Percentiles rank a stretch among this genome's conserved stretches.
Evolutionary conservation across 2,113 vertebrate species (phyloP).

Genomic region (Anolis carolinensis): DNA sequence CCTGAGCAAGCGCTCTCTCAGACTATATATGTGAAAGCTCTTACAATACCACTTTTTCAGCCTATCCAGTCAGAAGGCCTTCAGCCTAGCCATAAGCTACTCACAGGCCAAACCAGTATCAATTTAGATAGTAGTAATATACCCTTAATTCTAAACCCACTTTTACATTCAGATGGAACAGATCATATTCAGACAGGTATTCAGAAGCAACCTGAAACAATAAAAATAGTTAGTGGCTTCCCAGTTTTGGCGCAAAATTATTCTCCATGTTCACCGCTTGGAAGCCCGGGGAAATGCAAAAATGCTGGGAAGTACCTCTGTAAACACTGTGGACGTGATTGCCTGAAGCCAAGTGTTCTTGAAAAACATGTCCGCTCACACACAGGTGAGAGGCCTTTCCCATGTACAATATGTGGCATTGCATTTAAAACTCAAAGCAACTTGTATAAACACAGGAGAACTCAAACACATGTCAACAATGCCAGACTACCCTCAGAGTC

Average conservation of each 20-base stretch:
- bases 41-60: constrained; percentile 79
- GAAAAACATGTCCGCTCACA: constrained; percentile 97
- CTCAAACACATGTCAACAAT: constrained; percentile 89
- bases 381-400: constrained; percentile 94
- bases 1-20: constrained; percentile 73
- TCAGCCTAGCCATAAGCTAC: constrained; percentile 55
- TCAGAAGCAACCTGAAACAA: constrained; percentile 79
- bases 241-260: constrained; percentile 71
- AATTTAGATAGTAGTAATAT: constrained; percentile 51
- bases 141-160: constrained; percentile 73
- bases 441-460: constrained; percentile 93
- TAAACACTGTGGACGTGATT: constrained; percentile 92
- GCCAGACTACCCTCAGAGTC: constrained; percentile 82
- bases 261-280: constrained; percentile 50
- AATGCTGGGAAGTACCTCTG: constrained; percentile 88
- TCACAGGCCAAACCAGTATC: constrained; percentile 41
- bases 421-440: constrained; percentile 99
- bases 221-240: constrained; percentile 84
- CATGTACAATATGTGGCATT: constrained; percentile 88
- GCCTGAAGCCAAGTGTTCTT: constrained; percentile 94
- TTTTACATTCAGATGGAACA: constrained; percentile 51
- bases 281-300: constrained; percentile 75
- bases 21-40: constrained; percentile 84
- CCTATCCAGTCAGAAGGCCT: constrained; percentile 65
- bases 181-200: constrained; percentile 34